Base-by-base conservation (phyloP, 2,888 invertebrate species). In the Andrena hattorfiana region DNA sequence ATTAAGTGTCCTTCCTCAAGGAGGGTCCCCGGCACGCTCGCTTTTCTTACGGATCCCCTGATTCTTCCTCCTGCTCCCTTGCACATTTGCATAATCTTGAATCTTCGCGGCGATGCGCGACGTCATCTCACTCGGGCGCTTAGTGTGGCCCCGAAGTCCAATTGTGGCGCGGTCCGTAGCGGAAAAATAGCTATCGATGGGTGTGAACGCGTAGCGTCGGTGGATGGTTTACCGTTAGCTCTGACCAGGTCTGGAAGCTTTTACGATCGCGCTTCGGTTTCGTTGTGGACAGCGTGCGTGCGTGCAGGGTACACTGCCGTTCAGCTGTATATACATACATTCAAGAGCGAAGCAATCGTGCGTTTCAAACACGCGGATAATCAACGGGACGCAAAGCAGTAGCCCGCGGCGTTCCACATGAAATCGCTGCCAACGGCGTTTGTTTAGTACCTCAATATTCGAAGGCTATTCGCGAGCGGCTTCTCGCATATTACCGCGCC, bases 1-100 rank as follows among this genome's bases (percentile, higher is more conserved):
- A 89, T 89, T 85, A 86, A 91, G 90, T 88, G 89, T 87, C 87
- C 82, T 82, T 84, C 80, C 72, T 85, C 71, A 81, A 85, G 75
- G 49, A 83, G 62, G 77, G 71, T 71, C 26, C 66, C n/a, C 54
- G 76, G 66, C 26, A 62, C 35, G 70, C 54, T 60, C 64, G 64
- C 54, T 64, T 54, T 63, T 71, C 74, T 67, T 35, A 30, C 67
- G 70, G 67, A 75, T 70, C 71, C 71, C 67, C 71, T 56, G 75
- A 75, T 67, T 77, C 69, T 76, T 75, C 81, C 70, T 69, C 23
- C 35, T 20, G 72, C 69, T 56, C 26, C 56, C 69, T 35, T 51
- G 13, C 28, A 13, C 54, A 82, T 83, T 73, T 81, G 32, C 83
- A 74, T 83, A 81, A 83, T 63, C 48, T 78, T 42, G 59, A 78